Base-by-base conservation (phyloP, 2,113 vertebrate genomes). In the Cheirogaleus medius region DNA sequence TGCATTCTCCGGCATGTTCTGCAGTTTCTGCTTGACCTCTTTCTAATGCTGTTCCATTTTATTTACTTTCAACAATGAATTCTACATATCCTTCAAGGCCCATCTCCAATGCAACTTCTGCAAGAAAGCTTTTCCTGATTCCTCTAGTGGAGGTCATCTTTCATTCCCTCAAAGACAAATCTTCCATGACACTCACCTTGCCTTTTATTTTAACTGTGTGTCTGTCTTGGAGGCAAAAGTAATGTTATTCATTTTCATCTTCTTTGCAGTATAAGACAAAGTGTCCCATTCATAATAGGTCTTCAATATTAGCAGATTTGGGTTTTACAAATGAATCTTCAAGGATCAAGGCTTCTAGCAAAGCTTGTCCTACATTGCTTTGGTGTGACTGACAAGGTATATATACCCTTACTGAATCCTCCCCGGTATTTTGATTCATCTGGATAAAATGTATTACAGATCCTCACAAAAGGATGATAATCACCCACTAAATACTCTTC, bases 121-220 rank as follows among this genome's bases (percentile, higher is more conserved):
- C 76, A 42, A 82, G 60, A 60, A 42, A 44, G 37, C 15, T 15
- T 42, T 20, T 54, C 32, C 20, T n/a, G 49, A 87, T 94, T 82
- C 34, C 17, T 49, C 56, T 54, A 64, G 42, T 47, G 32, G n/a
- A 74, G 15, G 29, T n/a, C 37, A 10, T 77, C 66, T 77, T 88
- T 60, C n/a, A 74, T 87, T 95, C 64, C 54, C 32, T 95, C 39
- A 60, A 85, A 97, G 91, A 54, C 8, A 74, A 83, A 29, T 92
- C 42, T 82, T 39, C 94, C 8, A 27, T 60, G 66, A 77, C 25
- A 88, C 7, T 32, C 2, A 8, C 68, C 34, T 74, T 91, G n/a
- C 29, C 10, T 93, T 91, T 89, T 64, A 90, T 60, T 76, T 84
- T 76, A 49, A 69, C 66, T 27, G 5, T 69, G 9, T 39, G 6